Evolutionary conservation across 2,888 invertebrate genomes (phyloP).

Genomic region (Hymenopus coronatus): DNA sequence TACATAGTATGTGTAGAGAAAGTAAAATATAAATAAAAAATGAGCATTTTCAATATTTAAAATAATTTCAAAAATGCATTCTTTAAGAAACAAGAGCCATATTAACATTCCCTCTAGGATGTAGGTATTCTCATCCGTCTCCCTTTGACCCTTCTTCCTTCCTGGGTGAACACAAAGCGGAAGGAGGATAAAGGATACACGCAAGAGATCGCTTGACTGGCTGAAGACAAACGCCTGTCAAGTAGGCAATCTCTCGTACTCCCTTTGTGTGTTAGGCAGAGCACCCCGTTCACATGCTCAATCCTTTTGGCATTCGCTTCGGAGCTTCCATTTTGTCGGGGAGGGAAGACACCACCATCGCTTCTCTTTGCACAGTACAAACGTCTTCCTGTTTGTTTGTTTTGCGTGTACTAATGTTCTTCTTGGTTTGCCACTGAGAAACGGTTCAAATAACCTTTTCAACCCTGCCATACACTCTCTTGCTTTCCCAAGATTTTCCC

Average conservation of each 20-base stretch:
- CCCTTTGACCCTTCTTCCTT: background rate
- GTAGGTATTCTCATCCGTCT: background rate
- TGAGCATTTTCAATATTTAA: too few relatives aligned
- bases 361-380: background rate
- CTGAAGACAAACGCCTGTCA: conserved; percentile 30
- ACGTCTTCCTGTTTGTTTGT: background rate
- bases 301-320: background rate
- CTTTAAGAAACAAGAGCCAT: too few relatives aligned
- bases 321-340: background rate
- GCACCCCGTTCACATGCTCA: background rate
- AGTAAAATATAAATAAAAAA: too few relatives aligned
- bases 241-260: conserved; percentile 13
- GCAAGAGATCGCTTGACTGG: conserved; percentile 29
- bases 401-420: background rate
- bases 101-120: background rate
- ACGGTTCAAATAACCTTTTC: background rate
- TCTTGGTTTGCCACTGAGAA: background rate
- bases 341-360: background rate
- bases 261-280: background rate
- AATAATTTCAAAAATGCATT: too few relatives aligned
- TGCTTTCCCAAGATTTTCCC: background rate
- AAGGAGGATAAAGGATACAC: background rate
- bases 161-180: background rate
- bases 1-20: too few relatives aligned
- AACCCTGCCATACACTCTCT: background rate